Base-by-base conservation (phyloP, 2,888 invertebrate species). In the Petrolisthes manimaculis region DNA sequence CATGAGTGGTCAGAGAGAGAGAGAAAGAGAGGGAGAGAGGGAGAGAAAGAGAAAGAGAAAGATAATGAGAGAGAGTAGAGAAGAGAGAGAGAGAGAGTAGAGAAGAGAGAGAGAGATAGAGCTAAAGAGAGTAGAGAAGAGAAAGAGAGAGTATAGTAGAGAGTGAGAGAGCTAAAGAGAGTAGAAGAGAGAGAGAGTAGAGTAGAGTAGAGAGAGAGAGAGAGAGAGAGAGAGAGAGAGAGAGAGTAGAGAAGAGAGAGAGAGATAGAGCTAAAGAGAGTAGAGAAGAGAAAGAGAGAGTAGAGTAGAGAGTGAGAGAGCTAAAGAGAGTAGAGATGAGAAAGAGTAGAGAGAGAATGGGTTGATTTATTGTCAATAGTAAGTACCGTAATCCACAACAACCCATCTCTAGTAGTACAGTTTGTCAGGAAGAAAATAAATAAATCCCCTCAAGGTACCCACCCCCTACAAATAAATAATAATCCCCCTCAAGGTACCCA, bases 1-100 rank as follows among this genome's bases (percentile, higher is more conserved):
- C 86, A 86, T 81, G 86, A 80, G 80, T 12, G 61, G 37, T 24
- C 56, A 51, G 80, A 61, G 80, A 21, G 80, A 81, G 56, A 56
- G 21, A 79, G 79, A 79, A 55, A 51, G 78, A 78, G 5, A 24
- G 37, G n/a, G 37, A 75, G 75, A 75, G 75, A 77, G 77, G 24
- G 77, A 37, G 77, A 77, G 77, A 77, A 54, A 77, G 77, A 53
- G 77, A 37, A 54, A 77, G 77, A 77, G 77, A 77, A 54, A 77
- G 77, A 77, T 51, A 77, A 54, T 53, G 77, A 77, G 77, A 77
- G 77, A 77, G 77, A 77, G 77, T 53, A 54, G 54, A 54, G 54
- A 54, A 77, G 77, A 77, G 77, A 77, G 77, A 77, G 77, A 77
- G 77, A 75, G 75, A 75, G 75, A 75, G 75, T 37, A 51, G 51